These are phyloP conservation scores for Varecia variegata DNA, from an alignment of 2,797 vertebrate species.

Conservation along the genomic window DNA sequence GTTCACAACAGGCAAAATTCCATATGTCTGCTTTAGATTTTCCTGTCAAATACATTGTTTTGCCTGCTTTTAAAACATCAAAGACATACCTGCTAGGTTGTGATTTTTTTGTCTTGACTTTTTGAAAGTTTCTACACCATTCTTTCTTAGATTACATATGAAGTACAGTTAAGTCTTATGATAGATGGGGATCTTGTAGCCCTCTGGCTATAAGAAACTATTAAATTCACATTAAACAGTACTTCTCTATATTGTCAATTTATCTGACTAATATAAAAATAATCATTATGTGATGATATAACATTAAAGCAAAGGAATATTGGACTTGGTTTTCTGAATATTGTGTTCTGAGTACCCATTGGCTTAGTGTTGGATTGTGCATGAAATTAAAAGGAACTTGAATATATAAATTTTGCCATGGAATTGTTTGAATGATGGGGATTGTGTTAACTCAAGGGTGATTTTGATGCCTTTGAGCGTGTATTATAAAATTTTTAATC, in stretches of 20 bases:
- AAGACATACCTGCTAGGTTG: constrained; percentile 12
- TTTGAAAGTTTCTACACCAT: constrained; percentile 23
- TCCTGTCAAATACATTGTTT: constrained; percentile 44
- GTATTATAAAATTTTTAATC: background rate
- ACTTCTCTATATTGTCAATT: background rate
- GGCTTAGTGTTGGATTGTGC: background rate
- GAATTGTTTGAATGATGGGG: constrained; percentile 12
- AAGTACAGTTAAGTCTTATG: background rate
- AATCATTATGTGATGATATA: background rate
- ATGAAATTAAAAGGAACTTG: constrained; percentile 21
- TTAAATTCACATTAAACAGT: constrained; percentile 29
- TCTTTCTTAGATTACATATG: constrained; percentile 49
- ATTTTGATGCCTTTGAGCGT: background rate
- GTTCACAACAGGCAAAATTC: constrained; percentile 54
- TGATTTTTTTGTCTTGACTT: background rate
- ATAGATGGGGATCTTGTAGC: background rate
- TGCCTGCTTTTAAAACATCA: constrained; percentile 54
- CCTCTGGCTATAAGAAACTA: background rate
- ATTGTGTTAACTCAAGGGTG: background rate
- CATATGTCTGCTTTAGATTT: constrained; percentile 49
- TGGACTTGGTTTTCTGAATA: constrained; percentile 17
- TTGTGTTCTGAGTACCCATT: background rate
- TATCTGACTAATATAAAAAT: constrained; percentile 9
- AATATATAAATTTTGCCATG: background rate
- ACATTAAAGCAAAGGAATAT: background rate